phyloP scores from a whole-genome alignment of 2,113 vertebrate genomes.

The Cynocephalus volans region DNA sequence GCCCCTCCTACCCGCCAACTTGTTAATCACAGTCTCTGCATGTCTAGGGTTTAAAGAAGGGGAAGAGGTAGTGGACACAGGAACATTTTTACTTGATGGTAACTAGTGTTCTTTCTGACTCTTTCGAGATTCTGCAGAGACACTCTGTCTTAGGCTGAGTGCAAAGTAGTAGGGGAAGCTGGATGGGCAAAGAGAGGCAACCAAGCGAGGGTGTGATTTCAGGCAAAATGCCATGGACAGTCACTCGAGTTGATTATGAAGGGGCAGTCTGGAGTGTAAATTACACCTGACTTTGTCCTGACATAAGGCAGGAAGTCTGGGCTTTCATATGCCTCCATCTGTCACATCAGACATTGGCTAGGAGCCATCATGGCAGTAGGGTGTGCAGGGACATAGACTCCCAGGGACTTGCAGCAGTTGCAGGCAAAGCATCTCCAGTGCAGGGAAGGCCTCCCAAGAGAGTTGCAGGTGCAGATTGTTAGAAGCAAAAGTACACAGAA shows the following conservation, averaged over 20 bases:
- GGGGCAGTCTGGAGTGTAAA: not conserved
- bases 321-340: accelerated
- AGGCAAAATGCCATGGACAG: not conserved
- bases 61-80: not conserved
- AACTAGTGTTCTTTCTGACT: not conserved
- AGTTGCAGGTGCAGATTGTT: not conserved
- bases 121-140: not conserved
- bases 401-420: not conserved
- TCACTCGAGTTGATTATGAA: not conserved
- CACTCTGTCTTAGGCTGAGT: not conserved
- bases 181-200: not conserved
- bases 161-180: not conserved
- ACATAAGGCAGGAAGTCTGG: not conserved
- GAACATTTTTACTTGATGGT: not conserved
- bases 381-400: not conserved
- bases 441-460: not conserved
- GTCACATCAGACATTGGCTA: not conserved
- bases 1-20: not conserved
- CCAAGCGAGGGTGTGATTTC: not conserved
- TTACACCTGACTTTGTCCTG: not conserved
- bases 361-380: not conserved
- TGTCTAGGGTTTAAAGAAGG: not conserved
- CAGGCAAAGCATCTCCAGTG: not conserved
- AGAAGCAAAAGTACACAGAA: not conserved
- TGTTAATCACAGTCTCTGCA: not conserved